A percentile compares a stretch with the other conserved stretches of the same genome.
Evolutionary conservation across 2,797 vertebrate genomes (phyloP).

Genomic region (Pteropus rufus): DNA sequence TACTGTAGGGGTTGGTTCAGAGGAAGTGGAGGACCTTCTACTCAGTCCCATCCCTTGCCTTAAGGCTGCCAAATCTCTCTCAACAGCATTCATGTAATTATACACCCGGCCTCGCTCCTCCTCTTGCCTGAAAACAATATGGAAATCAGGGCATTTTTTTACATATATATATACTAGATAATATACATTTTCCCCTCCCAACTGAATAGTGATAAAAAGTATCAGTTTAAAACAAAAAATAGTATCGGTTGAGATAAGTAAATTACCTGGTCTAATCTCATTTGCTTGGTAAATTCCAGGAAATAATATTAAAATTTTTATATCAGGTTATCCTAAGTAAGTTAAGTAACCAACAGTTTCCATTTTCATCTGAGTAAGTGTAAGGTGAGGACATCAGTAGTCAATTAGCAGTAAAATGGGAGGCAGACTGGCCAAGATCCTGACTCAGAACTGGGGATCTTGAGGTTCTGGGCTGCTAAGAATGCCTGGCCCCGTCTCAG

Average conservation of each 20-base stretch:
- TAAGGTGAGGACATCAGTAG: slow-evolving; percentile 45
- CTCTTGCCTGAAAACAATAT: slow-evolving; percentile 88
- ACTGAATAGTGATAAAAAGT: not conserved
- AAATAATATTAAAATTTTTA: slow-evolving; percentile 36
- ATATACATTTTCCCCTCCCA: not conserved
- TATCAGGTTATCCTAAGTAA: slow-evolving; percentile 54
- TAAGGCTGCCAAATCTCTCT: slow-evolving; percentile 93
- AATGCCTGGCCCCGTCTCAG: not conserved
- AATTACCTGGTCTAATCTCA: slow-evolving; percentile 46
- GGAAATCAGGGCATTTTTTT: not conserved
- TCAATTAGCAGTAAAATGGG: not conserved
- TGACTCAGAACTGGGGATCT: not conserved
- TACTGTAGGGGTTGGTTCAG: slow-evolving; percentile 95
- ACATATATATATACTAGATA: not conserved
- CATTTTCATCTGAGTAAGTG: slow-evolving; percentile 21
- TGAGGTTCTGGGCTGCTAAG: not conserved
- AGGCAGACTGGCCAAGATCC: not conserved
- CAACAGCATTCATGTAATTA: slow-evolving; percentile 98
- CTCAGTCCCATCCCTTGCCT: slow-evolving; percentile 96
- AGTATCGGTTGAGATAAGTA: not conserved
- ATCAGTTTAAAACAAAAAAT: not conserved
- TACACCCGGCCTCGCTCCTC: slow-evolving; percentile 97
- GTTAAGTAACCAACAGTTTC: slow-evolving; percentile 48
- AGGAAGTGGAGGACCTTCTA: slow-evolving; percentile 93
- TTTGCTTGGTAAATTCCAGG: slow-evolving; percentile 38